Evolutionary conservation across 1,140 invertebrate genomes (phyloP).

Genomic region (Contarinia nasturtii): DNA sequence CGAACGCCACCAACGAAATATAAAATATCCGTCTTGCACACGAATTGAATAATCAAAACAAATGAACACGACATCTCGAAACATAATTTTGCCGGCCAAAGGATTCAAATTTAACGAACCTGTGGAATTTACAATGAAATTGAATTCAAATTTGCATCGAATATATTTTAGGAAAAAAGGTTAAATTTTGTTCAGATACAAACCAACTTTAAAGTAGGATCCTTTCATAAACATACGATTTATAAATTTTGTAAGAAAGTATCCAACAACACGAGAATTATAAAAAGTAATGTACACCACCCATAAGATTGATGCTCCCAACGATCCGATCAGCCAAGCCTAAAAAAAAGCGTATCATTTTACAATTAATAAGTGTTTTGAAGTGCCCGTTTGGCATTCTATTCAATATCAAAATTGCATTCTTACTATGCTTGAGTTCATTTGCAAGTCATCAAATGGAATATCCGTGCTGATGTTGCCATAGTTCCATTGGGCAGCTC

Average conservation of each 20-base stretch:
- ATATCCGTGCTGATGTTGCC: conserved; percentile 18
- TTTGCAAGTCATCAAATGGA: conserved; percentile 49
- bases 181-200: too few relatives aligned
- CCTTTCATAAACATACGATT: conserved; percentile 72
- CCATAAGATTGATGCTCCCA: conserved; percentile 59
- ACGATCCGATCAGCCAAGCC: conserved; percentile 46
- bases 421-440: conserved; percentile 59
- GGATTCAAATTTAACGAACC: conserved; percentile 89
- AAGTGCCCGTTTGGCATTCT: background rate
- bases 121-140: too few relatives aligned
- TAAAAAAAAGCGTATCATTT: conserved; percentile 4
- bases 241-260: conserved; percentile 71
- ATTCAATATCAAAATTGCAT: conserved; percentile 4
- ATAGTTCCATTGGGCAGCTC: conserved; percentile 31
- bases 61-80: conserved; percentile 86
- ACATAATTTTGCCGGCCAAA: conserved; percentile 96
- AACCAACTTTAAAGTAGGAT: conserved; percentile 82
- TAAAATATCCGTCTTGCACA: conserved; percentile 91
- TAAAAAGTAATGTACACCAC: conserved; percentile 90
- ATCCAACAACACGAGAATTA: conserved; percentile 79
- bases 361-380: background rate
- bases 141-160: conserved; percentile 7
- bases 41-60: conserved; percentile 86
- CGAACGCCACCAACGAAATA: conserved; percentile 92
- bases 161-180: too few relatives aligned